Conservation (phyloP, 2,888 invertebrate genomes). For the Philonicus albiceps region DNA sequence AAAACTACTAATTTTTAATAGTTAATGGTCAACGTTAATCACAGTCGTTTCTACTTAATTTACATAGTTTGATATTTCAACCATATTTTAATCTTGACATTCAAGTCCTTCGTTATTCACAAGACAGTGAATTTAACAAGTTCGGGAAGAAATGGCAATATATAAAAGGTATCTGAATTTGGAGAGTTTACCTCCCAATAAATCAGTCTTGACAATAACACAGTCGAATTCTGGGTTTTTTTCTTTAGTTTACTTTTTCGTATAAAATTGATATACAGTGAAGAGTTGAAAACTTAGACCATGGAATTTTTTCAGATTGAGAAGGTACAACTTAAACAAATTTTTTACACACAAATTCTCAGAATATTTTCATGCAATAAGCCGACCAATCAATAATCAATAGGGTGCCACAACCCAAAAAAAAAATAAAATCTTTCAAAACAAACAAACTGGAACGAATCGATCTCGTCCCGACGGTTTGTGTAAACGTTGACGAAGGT, state of each 20-base stretch:
- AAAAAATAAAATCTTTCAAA: no score
- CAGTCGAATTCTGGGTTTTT: not conserved
- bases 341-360: not conserved
- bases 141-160: not conserved
- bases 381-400: constrained; percentile 13
- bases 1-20: not conserved
- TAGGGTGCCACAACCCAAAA: not conserved
- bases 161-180: not conserved
- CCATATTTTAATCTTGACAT: constrained; percentile 14
- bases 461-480: constrained; percentile 2
- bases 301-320: not conserved
- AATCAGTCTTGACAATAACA: not conserved
- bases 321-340: not conserved
- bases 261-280: not conserved
- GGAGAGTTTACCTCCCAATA: not conserved
- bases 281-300: not conserved
- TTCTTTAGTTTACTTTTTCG: not conserved
- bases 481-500: constrained; percentile 22
- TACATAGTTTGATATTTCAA: constrained; percentile 14
- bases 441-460: constrained; percentile 3
- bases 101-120: not conserved
- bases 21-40: not conserved
- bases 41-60: not conserved
- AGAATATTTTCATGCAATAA: not conserved
- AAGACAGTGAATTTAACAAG: not conserved